Percentiles rank a stretch among this genome's conserved stretches.
Conservation (phyloP, 1,140 invertebrate genomes). For the Bathynomus jamesi region DNA sequence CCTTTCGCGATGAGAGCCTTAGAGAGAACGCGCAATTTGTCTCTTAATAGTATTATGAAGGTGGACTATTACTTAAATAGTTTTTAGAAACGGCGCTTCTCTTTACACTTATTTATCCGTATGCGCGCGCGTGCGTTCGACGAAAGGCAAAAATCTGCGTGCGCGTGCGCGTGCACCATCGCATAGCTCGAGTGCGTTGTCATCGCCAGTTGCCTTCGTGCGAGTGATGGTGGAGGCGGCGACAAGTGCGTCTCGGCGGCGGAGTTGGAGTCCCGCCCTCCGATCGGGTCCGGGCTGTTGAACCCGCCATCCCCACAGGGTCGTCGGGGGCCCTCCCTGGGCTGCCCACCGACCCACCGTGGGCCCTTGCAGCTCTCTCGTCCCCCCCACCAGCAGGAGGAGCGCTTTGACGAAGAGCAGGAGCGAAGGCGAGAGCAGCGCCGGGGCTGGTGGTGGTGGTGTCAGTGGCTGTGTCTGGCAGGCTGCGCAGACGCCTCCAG, state of each 20-base stretch:
- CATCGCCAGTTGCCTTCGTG: background rate
- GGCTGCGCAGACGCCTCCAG: background rate
- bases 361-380: background rate
- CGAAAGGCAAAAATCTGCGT: too few relatives aligned
- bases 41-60: too few relatives aligned
- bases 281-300: background rate
- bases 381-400: background rate
- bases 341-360: background rate
- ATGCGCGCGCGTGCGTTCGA: too few relatives aligned
- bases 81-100: too few relatives aligned
- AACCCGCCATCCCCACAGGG: background rate
- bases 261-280: background rate
- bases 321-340: constrained; percentile 1
- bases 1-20: too few relatives aligned
- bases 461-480: background rate
- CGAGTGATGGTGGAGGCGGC: background rate
- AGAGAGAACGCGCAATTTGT: too few relatives aligned
- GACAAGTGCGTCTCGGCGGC: background rate
- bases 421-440: background rate
- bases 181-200: background rate
- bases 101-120: too few relatives aligned
- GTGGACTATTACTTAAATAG: too few relatives aligned
- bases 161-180: background rate
- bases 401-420: background rate
- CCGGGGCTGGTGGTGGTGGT: background rate